Percentiles rank a stretch among this genome's conserved stretches.
These are phyloP conservation scores for Aegithalos caudatus DNA, from an alignment of 2,113 vertebrate genomes.

Conservation along the genomic window DNA sequence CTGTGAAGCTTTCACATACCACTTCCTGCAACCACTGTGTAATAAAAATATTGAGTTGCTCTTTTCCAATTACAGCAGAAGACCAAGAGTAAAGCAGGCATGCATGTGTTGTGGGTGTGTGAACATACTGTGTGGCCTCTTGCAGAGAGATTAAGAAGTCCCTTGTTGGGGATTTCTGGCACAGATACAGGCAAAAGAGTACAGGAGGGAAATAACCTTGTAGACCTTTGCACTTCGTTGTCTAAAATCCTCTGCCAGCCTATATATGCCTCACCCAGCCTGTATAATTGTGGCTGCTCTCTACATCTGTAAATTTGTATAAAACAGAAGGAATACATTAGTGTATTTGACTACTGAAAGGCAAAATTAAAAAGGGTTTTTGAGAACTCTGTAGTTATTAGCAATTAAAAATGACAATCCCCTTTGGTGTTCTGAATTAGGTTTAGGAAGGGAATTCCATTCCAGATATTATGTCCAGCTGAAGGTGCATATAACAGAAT, in stretches of 20 bases:
- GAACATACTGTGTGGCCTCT: not conserved
- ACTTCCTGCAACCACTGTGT: not conserved
- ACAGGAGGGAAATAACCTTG: not conserved
- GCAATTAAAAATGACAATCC: not conserved
- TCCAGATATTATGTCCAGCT: not conserved
- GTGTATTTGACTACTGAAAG: not conserved
- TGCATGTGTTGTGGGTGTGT: not conserved
- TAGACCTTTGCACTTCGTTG: rapidly evolving
- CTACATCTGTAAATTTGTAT: not conserved
- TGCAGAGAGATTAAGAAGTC: not conserved
- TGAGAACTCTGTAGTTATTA: not conserved
- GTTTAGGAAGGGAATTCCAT: not conserved
- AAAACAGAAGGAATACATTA: not conserved
- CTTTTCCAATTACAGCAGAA: not conserved
- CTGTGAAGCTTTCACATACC: not conserved
- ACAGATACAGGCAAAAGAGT: not conserved
- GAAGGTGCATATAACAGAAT: not conserved
- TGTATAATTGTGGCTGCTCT: not conserved
- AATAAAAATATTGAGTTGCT: not conserved
- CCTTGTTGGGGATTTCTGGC: not conserved
- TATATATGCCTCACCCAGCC: not conserved
- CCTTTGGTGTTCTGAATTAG: not conserved
- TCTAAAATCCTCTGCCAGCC: not conserved
- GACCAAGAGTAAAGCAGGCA: not conserved
- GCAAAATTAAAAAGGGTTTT: not conserved